Evolutionary conservation across 2,888 invertebrate genomes (phyloP), one percentile per base, ranked within the genome.

Genomic region (Isotomurus palustris): DNA sequence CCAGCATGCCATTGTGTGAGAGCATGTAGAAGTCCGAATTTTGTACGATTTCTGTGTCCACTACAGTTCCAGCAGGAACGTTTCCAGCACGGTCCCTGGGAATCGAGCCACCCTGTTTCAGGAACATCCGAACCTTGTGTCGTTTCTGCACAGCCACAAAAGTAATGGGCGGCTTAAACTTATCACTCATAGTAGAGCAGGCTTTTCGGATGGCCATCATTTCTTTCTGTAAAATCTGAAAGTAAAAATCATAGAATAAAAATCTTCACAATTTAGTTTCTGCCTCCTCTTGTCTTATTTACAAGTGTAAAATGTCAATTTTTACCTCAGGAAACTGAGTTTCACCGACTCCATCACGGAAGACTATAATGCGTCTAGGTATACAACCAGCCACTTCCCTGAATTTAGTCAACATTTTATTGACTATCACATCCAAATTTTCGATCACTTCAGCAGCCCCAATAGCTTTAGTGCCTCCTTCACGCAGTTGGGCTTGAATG

Each of bases 101-200:
- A 6, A 47, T 24, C 29, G 4, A 6, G 4, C 29, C 29, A 5
- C 29, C 47, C 27, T 28, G 5, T 17, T 47, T 24, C 3, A 27
- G 12, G 19, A 47, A 47, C 4, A 47, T n/a, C 5, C 47, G 27
- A 19, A 28, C 29, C 29, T 82, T 81, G 71, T 82, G 82, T 22
- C 82, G 74, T 67, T 82, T 82, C 75, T 82, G 82, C 21, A 82
- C 81, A 10, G 81, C 80, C 56, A 82, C 77, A 72, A 81, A 81
- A 10, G 82, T 82, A 53, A 81, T 80, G 14, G 79, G 78, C 5
- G 82, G 82, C 69, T 79, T 78, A 71, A 82, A 82, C 40, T 76
- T 78, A 1, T 75, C 69, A 66, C 35, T 77, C 40, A 81, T 73
- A 71, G 75, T 75, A 73, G 76, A 76, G 68, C 82, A 82, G 2